Percentiles rank a stretch among this genome's conserved stretches.
phyloP scores from a whole-genome alignment of 2,888 invertebrate genomes.

The Nysson spinosus region DNA sequence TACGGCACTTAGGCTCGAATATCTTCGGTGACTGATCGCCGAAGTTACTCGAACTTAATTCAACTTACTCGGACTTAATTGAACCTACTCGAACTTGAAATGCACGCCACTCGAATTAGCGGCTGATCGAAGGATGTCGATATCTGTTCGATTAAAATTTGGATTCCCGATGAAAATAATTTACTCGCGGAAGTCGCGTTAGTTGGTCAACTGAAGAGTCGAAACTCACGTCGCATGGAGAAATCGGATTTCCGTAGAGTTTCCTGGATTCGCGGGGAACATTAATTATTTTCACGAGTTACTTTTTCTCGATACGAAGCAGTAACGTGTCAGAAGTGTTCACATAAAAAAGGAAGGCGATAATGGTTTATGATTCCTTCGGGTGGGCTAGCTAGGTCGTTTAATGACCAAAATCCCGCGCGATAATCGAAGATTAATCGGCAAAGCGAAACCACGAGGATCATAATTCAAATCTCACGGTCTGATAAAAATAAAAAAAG shows the following conservation, averaged over 20 bases:
- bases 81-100: conserved; percentile 36
- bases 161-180: not conserved
- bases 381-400: conserved; percentile 26
- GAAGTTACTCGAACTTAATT: conserved; percentile 49
- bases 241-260: too few species aligned
- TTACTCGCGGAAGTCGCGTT: not conserved
- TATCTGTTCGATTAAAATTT: not conserved
- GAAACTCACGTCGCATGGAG: too few species aligned
- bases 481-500: conserved; percentile 39
- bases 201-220: too few species aligned
- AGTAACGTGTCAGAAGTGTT: conserved; percentile 1
- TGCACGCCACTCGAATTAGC: conserved; percentile 47
- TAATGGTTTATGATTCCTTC: conserved; percentile 41
- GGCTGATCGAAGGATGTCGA: conserved; percentile 27
- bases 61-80: conserved; percentile 38
- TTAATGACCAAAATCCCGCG: conserved; percentile 47
- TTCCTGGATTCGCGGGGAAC: conserved; percentile 1
- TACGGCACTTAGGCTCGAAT: conserved; percentile 56
- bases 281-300: conserved; percentile 24
- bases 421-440: conserved; percentile 59
- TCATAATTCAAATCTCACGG: conserved; percentile 57
- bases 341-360: conserved; percentile 5
- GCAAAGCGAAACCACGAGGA: conserved; percentile 29
- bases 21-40: conserved; percentile 30
- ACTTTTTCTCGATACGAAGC: conserved; percentile 7